A percentile compares a stretch with the other conserved stretches of the same genome.
These are phyloP conservation scores for Bombyx huttoni DNA, from an alignment of 2,888 invertebrate genomes.

Conservation along the genomic window DNA sequence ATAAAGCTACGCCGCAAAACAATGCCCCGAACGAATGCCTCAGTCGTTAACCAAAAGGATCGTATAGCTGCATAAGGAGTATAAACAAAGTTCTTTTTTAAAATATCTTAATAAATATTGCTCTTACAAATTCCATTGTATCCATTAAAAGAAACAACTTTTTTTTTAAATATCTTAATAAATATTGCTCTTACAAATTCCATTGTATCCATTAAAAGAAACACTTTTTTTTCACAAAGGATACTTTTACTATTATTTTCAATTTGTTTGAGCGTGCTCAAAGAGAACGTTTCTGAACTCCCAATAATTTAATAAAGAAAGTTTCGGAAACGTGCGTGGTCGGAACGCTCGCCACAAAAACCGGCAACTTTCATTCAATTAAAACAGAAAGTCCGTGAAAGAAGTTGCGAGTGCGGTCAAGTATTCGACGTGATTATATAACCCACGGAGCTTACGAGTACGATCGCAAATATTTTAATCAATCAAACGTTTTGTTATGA, in stretches of 20 bases:
- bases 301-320: conserved; percentile 73
- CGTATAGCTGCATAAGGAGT: conserved; percentile 60
- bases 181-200: background rate
- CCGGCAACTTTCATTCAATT: conserved; percentile 72
- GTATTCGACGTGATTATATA: conserved; percentile 19
- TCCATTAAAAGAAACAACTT: conserved; percentile 19
- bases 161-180: background rate
- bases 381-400: conserved; percentile 64
- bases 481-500: no score
- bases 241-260: conserved; percentile 38
- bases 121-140: background rate
- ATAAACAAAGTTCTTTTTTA: conserved; percentile 18
- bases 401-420: conserved; percentile 51
- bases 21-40: conserved; percentile 58
- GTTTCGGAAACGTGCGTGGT: conserved; percentile 67
- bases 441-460: no score
- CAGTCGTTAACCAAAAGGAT: conserved; percentile 50
- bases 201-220: conserved; percentile 12
- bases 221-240: conserved; percentile 14
- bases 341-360: conserved; percentile 68
- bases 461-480: no score
- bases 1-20: conserved; percentile 67
- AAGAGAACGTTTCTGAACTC: conserved; percentile 68
- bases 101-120: background rate
- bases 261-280: conserved; percentile 59